Percentiles rank a stretch among this genome's conserved stretches.
phyloP scores from a whole-genome alignment of 2,113 vertebrate species.

The Ariopsis seemanni region DNA sequence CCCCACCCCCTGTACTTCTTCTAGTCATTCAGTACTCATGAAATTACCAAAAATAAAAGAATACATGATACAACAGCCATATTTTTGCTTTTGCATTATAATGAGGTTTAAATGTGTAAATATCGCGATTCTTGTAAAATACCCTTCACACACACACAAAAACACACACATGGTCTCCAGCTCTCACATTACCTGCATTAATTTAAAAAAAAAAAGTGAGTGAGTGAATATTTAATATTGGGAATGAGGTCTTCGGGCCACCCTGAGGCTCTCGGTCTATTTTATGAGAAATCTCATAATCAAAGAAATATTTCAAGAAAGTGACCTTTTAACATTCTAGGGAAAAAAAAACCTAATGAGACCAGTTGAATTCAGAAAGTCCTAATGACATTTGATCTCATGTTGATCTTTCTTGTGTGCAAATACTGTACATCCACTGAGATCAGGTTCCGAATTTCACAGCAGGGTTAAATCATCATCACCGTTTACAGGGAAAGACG shows the following conservation, averaged over 20 bases:
- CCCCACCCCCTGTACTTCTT: background rate
- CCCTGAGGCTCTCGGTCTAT: background rate
- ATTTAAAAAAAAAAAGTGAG: background rate
- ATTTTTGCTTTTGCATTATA: background rate
- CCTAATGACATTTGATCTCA: background rate
- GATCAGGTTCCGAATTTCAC: background rate
- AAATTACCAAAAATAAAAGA: background rate
- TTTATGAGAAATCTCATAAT: slow-evolving; percentile 43
- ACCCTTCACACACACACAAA: background rate
- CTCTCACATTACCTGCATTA: background rate
- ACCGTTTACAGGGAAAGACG: background rate
- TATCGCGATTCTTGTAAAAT: background rate
- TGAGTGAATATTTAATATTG: slow-evolving; percentile 9
- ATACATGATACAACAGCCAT: background rate
- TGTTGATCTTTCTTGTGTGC: background rate
- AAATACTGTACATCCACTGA: background rate
- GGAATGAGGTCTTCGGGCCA: background rate
- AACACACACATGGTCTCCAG: background rate
- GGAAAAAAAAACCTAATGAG: background rate
- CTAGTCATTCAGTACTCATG: background rate
- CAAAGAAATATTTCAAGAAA: slow-evolving; percentile 24
- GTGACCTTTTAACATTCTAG: slow-evolving; percentile 24
- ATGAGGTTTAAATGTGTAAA: background rate
- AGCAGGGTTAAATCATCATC: background rate
- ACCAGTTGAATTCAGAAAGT: background rate